These are phyloP conservation scores for Danaus melanippus DNA, from an alignment of 1,140 invertebrate genomes.

Conservation along the genomic window DNA sequence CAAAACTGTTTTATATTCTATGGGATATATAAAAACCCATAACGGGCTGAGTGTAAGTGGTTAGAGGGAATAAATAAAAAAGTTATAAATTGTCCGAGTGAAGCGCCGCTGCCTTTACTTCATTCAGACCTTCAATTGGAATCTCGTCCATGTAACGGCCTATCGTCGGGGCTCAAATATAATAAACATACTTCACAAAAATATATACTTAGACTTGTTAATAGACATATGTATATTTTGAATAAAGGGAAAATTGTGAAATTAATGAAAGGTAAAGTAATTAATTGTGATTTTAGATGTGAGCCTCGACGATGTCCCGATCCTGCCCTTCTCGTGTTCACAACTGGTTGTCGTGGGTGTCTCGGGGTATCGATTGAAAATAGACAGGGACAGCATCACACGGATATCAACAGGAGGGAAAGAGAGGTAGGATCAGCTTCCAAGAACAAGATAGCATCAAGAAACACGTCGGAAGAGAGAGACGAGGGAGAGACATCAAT, in stretches of 20 bases:
- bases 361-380: slow-evolving; percentile 51
- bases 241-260: too few relatives aligned
- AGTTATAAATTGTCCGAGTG: slow-evolving; percentile 16
- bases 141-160: slow-evolving; percentile 17
- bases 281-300: background rate
- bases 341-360: slow-evolving; percentile 50
- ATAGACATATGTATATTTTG: too few relatives aligned
- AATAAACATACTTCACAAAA: slow-evolving; percentile 4
- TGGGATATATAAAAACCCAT: slow-evolving; percentile 8
- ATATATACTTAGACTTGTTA: too few relatives aligned
- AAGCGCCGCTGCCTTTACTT: slow-evolving; percentile 29
- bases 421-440: slow-evolving; percentile 38
- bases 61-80: slow-evolving; percentile 26
- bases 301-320: slow-evolving; percentile 8
- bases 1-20: slow-evolving; percentile 1
- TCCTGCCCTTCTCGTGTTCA: slow-evolving; percentile 28
- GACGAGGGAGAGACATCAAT: slow-evolving; percentile 55
- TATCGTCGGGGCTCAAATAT: slow-evolving; percentile 19
- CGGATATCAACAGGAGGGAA: slow-evolving; percentile 6
- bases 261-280: too few relatives aligned
- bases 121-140: slow-evolving; percentile 35
- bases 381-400: slow-evolving; percentile 29
- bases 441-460: slow-evolving; percentile 64
- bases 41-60: slow-evolving; percentile 19
- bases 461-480: slow-evolving; percentile 44